Conservation (phyloP, 2,888 invertebrate genomes). For the Phania funesta region DNA sequence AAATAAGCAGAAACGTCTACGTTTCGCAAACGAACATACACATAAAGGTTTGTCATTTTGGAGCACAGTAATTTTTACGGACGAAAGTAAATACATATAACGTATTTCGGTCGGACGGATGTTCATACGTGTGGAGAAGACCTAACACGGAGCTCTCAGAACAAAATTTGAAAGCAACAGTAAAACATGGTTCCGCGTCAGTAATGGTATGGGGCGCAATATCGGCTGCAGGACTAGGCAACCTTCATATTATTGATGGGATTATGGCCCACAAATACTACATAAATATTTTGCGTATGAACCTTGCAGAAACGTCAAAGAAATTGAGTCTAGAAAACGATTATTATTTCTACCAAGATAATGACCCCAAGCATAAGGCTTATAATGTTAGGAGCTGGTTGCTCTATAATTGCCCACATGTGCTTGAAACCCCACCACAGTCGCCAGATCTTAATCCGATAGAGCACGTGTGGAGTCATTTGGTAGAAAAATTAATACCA, state of each 20-base stretch:
- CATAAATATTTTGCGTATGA: neutral
- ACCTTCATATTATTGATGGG: constrained; percentile 15
- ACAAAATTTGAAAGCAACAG: constrained; percentile 18
- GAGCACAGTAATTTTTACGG: too few relatives aligned
- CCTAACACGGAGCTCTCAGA: neutral
- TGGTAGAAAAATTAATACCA: too few relatives aligned
- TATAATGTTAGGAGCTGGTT: constrained; percentile 53
- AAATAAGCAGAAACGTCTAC: too few relatives aligned
- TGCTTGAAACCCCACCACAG: neutral
- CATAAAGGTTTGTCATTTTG: too few relatives aligned
- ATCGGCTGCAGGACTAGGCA: constrained; percentile 11
- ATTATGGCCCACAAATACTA: constrained; percentile 16
- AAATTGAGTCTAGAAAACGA: constrained; percentile 31
- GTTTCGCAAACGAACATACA: too few relatives aligned
- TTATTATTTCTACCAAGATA: constrained; percentile 54
- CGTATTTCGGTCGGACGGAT: too few relatives aligned
- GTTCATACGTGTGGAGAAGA: too few relatives aligned
- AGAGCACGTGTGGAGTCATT: too few relatives aligned
- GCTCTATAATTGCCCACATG: constrained; percentile 61
- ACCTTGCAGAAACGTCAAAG: neutral
- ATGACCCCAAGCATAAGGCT: constrained; percentile 56
- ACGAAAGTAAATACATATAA: too few relatives aligned
- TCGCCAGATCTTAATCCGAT: too few relatives aligned
- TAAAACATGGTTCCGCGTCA: constrained; percentile 29
- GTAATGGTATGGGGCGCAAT: constrained; percentile 35